Percentiles rank a stretch among this genome's conserved stretches.
These are phyloP conservation scores for Aporophyla nigra DNA, from an alignment of 2,888 invertebrate genomes.

Conservation along the genomic window DNA sequence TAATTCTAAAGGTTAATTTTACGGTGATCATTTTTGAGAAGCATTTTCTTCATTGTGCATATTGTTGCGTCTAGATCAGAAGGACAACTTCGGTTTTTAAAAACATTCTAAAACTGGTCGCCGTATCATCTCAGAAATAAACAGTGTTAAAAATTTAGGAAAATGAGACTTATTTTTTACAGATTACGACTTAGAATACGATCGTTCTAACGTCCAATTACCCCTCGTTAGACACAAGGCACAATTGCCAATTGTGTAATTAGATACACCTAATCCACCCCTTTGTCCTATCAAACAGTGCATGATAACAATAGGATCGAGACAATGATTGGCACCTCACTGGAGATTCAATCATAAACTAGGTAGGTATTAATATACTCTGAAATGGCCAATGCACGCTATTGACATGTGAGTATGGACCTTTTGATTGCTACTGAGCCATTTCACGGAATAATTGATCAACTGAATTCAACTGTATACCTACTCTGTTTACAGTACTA, in stretches of 20 bases:
- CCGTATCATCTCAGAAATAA: not conserved
- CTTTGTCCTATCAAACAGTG: not conserved
- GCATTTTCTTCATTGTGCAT: not conserved
- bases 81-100: not conserved
- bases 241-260: not conserved
- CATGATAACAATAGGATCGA: not conserved
- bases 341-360: not conserved
- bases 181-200: not conserved
- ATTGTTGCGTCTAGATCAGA: not conserved
- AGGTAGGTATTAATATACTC: conserved; percentile 1
- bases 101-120: not conserved
- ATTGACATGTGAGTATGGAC: not conserved
- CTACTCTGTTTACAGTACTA: too few species aligned
- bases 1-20: not conserved
- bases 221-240: too few species aligned
- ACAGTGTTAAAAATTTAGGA: not conserved
- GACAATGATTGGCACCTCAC: not conserved
- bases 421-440: not conserved
- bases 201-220: not conserved
- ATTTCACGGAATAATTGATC: conserved; percentile 22
- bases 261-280: not conserved
- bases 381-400: not conserved
- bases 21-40: not conserved
- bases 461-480: not conserved
- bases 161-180: not conserved